These are phyloP conservation scores for Trissolcus basalis DNA, from an alignment of 1,140 invertebrate genomes.

Conservation along the genomic window DNA sequence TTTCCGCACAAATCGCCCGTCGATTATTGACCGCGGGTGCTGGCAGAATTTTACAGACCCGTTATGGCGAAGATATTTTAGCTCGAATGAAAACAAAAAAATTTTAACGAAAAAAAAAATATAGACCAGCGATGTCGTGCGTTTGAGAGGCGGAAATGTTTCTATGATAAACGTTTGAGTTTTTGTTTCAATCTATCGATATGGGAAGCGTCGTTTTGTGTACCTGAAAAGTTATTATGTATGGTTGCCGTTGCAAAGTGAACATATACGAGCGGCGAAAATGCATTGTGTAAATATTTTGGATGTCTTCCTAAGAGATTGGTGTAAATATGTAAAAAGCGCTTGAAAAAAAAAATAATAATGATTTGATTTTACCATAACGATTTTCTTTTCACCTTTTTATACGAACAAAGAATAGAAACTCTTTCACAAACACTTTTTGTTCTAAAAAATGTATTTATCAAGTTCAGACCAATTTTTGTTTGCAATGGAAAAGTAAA, in stretches of 20 bases:
- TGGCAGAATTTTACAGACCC: no score
- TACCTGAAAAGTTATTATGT: slow-evolving; percentile 52
- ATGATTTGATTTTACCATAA: slow-evolving; percentile 38
- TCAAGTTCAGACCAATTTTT: no score
- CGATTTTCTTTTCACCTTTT: background rate
- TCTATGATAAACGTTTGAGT: slow-evolving; percentile 30
- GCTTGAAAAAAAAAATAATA: slow-evolving; percentile 37
- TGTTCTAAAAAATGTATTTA: background rate
- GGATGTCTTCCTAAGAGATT: slow-evolving; percentile 47
- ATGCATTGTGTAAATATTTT: slow-evolving; percentile 47
- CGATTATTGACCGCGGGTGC: no score
- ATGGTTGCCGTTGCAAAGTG: slow-evolving; percentile 31
- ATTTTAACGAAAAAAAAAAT: no score
- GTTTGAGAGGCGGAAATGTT: slow-evolving; percentile 15
- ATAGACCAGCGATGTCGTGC: background rate
- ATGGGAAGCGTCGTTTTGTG: slow-evolving; percentile 28
- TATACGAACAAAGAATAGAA: no score
- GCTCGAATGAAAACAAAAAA: background rate
- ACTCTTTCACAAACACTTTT: no score
- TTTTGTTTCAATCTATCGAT: slow-evolving; percentile 17
- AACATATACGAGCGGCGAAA: slow-evolving; percentile 24
- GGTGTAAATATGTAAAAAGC: slow-evolving; percentile 49
- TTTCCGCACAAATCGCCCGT: no score
- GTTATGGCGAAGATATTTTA: no score
- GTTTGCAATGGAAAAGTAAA: no score